Percentiles rank a stretch among this genome's conserved stretches.
These are phyloP conservation scores for Grallaria varia DNA, from an alignment of 2,113 vertebrate genomes.

Conservation along the genomic window DNA sequence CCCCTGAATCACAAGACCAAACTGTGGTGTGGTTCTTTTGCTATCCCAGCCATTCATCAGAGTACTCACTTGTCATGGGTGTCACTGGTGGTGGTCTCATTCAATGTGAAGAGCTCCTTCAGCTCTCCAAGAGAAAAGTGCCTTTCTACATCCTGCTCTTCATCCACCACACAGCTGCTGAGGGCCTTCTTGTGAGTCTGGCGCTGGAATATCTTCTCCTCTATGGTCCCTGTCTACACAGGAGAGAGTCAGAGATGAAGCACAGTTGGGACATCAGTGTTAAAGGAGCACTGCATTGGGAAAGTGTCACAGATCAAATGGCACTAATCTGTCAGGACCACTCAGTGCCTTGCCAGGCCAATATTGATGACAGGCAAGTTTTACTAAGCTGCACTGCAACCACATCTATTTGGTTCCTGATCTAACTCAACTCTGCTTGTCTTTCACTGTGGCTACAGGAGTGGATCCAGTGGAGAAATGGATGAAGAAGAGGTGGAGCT, in stretches of 20 bases:
- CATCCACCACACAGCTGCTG: slow-evolving; percentile 97
- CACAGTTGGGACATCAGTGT: not conserved
- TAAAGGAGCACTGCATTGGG: not conserved
- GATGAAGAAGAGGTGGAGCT: not conserved
- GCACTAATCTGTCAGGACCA: not conserved
- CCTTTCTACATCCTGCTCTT: slow-evolving; percentile 94
- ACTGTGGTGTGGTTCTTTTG: not conserved
- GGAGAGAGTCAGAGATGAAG: not conserved
- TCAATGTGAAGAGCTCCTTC: slow-evolving; percentile 88
- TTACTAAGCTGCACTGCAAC: not conserved
- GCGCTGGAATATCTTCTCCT: slow-evolving; percentile 97
- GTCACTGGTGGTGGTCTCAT: slow-evolving; percentile 86
- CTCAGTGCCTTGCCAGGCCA: not conserved
- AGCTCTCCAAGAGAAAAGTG: slow-evolving; percentile 95
- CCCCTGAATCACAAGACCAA: not conserved
- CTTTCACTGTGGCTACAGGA: not conserved
- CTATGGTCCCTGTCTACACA: slow-evolving; percentile 90
- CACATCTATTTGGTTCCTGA: not conserved
- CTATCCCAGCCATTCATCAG: not conserved
- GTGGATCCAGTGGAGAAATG: not conserved
- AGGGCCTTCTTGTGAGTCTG: slow-evolving; percentile 98
- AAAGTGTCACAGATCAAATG: not conserved
- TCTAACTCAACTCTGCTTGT: not conserved
- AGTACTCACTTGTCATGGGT: slow-evolving; percentile 88
- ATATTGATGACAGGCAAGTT: not conserved